Conservation (phyloP, 2,113 vertebrate species). For the Phaethon lepturus region DNA sequence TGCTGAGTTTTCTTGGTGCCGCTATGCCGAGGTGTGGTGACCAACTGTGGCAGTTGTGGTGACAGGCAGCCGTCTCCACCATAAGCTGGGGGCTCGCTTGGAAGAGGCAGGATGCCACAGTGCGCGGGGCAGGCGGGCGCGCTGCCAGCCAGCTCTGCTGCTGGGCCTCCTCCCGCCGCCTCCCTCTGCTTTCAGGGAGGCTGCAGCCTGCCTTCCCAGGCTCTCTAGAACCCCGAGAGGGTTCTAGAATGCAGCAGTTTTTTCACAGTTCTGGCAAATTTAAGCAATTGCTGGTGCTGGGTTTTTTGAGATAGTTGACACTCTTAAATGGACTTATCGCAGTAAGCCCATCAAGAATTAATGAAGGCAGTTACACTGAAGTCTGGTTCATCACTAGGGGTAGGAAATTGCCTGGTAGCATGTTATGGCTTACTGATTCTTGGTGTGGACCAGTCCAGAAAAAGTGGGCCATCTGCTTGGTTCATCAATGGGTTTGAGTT, state of each 20-base stretch:
- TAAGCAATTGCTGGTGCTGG: neutral
- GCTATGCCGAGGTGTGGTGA: rapidly evolving
- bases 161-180: rapidly evolving
- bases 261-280: neutral
- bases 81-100: neutral
- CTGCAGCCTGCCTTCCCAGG: rapidly evolving
- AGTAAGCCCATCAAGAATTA: neutral
- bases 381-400: neutral
- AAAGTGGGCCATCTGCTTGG: neutral
- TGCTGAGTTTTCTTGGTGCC: neutral
- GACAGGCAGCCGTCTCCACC: rapidly evolving
- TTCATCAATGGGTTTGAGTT: neutral
- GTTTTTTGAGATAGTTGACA: neutral
- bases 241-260: neutral
- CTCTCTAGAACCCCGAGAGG: neutral
- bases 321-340: neutral
- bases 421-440: neutral
- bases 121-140: neutral
- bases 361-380: neutral
- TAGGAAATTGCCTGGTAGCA: neutral
- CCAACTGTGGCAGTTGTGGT: rapidly evolving
- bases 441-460: neutral
- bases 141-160: rapidly evolving
- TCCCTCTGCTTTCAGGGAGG: neutral
- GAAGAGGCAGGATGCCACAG: neutral